Evolutionary conservation across 2,797 vertebrate species (phyloP).

Genomic region (Clarias fuscus): DNA sequence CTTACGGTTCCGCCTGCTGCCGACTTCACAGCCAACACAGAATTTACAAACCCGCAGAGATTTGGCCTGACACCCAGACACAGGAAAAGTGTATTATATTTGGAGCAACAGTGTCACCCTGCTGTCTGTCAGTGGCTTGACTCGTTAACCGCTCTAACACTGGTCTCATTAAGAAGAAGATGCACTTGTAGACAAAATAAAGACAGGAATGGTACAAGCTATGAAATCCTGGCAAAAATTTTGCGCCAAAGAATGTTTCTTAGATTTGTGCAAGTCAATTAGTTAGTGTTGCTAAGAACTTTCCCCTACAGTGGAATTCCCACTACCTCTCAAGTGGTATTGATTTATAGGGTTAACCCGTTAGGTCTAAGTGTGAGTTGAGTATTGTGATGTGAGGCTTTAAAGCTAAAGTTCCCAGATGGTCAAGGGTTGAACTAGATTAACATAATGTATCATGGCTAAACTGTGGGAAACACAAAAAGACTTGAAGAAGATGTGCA

Average conservation of each 20-base stretch:
- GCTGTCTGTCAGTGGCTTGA: constrained; percentile 25
- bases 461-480: constrained; percentile 29
- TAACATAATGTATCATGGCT: background rate
- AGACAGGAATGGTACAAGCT: background rate
- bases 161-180: constrained; percentile 19
- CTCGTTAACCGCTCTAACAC: constrained; percentile 19
- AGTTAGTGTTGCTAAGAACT: background rate
- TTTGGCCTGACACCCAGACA: constrained; percentile 28
- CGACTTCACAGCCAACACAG: constrained; percentile 42
- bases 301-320: background rate
- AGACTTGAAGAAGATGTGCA: background rate
- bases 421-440: background rate
- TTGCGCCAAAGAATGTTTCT: background rate
- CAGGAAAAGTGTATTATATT: constrained; percentile 15
- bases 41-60: constrained; percentile 47
- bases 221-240: background rate
- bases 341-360: background rate
- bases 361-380: background rate
- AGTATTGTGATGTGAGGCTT: background rate
- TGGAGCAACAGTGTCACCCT: constrained; percentile 28
- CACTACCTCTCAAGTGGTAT: background rate
- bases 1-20: constrained; percentile 29
- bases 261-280: background rate
- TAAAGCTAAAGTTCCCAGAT: background rate
- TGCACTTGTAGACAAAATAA: constrained; percentile 12